phyloP scores from a whole-genome alignment of 1,140 invertebrate genomes.

The Leguminivora glycinivorella region DNA sequence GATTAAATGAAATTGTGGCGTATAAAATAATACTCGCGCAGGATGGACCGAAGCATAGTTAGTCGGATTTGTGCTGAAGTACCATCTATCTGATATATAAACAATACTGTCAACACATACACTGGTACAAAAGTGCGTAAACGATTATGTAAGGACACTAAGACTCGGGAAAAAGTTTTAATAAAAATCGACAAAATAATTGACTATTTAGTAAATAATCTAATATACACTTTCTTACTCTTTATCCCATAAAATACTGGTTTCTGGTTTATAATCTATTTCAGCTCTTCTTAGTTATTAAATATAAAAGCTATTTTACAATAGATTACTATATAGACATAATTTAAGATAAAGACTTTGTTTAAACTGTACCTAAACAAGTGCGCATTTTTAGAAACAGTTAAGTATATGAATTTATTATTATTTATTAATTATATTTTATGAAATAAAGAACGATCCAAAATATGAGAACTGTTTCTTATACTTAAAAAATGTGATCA shows the following conservation, averaged over 20 bases:
- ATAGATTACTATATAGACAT: neutral
- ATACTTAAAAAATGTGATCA: slow-evolving; percentile 60
- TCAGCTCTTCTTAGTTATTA: neutral
- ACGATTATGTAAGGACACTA: too few relatives aligned
- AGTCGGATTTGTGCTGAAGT: too few relatives aligned
- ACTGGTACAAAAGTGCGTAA: too few relatives aligned
- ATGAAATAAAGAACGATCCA: neutral
- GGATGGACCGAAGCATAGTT: too few relatives aligned
- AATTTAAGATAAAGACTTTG: slow-evolving; percentile 2
- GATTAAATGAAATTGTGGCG: too few relatives aligned
- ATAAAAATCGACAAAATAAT: too few relatives aligned
- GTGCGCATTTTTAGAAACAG: slow-evolving; percentile 34
- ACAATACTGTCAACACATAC: too few relatives aligned
- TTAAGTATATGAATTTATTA: slow-evolving; percentile 9
- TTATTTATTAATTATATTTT: neutral
- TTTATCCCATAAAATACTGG: neutral
- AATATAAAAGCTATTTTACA: neutral
- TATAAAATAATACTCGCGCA: too few relatives aligned
- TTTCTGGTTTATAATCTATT: neutral
- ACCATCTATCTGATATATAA: too few relatives aligned
- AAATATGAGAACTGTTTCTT: slow-evolving; percentile 40
- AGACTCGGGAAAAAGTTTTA: neutral
- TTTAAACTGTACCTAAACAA: slow-evolving; percentile 25
- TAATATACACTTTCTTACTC: too few relatives aligned
- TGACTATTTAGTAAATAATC: too few relatives aligned